Conservation (phyloP, 2,888 invertebrate genomes). For the Portevinia maculata region DNA sequence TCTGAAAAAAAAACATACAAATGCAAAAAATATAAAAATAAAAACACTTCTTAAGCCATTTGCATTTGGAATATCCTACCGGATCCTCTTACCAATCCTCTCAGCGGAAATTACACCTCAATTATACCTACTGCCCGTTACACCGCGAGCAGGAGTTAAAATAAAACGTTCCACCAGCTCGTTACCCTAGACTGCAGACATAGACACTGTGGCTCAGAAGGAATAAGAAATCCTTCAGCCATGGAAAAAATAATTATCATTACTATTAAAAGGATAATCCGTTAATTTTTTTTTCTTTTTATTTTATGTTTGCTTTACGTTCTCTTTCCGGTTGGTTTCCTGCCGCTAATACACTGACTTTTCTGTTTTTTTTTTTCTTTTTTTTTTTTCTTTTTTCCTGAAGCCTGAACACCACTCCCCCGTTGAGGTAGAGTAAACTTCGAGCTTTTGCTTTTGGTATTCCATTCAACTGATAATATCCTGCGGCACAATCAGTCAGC, state of each 20-base stretch:
- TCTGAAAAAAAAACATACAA: conserved; percentile 32
- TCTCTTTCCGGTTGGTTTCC: conserved; percentile 70
- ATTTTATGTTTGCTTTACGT: conserved; percentile 68
- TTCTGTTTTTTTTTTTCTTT: conserved; percentile 39
- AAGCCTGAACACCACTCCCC: conserved; percentile 10
- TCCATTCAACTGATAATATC: conserved; percentile 72
- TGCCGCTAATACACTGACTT: conserved; percentile 63
- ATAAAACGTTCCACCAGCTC: conserved; percentile 41
- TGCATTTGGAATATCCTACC: conserved; percentile 73
- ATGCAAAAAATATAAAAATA: conserved; percentile 22
- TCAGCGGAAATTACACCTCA: conserved; percentile 75
- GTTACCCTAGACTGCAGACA: conserved; percentile 4
- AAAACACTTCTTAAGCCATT: conserved; percentile 67
- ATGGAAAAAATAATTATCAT: conserved; percentile 71
- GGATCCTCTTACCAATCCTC: conserved; percentile 74
- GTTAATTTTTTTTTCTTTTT: conserved; percentile 54
- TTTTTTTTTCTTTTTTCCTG: conserved; percentile 41
- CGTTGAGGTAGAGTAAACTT: conserved; percentile 1
- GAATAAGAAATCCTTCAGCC: conserved; percentile 63
- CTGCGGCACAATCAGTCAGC: conserved; percentile 69
- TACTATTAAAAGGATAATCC: conserved; percentile 75
- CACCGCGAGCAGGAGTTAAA: conserved; percentile 56
- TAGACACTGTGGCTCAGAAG: conserved; percentile 12
- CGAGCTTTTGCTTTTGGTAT: conserved; percentile 42
- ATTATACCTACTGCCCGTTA: conserved; percentile 71